phyloP scores from a whole-genome alignment of 2,797 vertebrate genomes.

The Apodemus agrarius region DNA sequence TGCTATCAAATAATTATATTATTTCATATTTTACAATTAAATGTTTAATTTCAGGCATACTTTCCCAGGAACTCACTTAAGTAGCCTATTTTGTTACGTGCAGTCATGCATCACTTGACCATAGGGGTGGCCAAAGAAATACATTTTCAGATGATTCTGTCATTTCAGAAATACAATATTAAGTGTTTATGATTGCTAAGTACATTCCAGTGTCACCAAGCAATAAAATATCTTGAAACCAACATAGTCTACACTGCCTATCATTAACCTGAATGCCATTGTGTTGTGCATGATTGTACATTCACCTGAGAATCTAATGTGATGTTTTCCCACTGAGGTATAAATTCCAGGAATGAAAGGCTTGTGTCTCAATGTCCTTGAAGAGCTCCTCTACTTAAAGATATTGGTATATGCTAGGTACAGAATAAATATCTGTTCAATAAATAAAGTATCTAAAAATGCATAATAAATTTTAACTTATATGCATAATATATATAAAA shows the following conservation, averaged over 20 bases:
- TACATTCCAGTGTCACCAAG: neutral
- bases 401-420: neutral
- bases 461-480: neutral
- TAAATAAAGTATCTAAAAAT: neutral
- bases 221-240: neutral
- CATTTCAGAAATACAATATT: neutral
- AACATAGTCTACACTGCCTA: neutral
- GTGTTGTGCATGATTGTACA: neutral
- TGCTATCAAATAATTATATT: neutral
- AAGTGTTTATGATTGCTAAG: neutral
- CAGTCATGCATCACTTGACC: neutral
- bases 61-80: neutral
- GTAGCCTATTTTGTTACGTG: neutral
- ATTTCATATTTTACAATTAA: neutral
- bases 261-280: neutral
- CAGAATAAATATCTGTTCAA: conserved; percentile 28
- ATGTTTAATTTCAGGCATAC: neutral
- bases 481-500: neutral
- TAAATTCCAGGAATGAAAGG: neutral
- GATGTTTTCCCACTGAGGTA: neutral
- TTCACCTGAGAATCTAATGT: neutral
- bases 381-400: neutral
- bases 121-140: neutral
- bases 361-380: neutral
- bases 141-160: neutral